Evolutionary conservation across 2,888 invertebrate species (phyloP).

Genomic region (Philopedon plagiatum): DNA sequence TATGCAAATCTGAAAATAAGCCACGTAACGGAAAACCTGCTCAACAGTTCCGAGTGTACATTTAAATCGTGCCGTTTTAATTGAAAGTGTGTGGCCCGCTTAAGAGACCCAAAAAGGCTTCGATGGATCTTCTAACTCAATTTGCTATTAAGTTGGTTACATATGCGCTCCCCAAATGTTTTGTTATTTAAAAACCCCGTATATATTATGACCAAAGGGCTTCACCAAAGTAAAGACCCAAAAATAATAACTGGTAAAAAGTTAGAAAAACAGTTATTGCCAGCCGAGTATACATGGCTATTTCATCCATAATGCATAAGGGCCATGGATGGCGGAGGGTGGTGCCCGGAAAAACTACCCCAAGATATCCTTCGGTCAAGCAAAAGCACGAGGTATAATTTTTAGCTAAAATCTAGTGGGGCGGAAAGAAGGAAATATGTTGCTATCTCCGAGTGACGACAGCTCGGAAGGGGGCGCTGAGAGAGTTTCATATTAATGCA

Average conservation of each 20-base stretch:
- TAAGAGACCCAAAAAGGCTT: no score
- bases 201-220: neutral
- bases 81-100: no score
- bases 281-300: conserved; percentile 50
- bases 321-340: conserved; percentile 53
- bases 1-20: no score
- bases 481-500: conserved; percentile 54
- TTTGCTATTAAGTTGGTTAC: no score
- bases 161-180: neutral
- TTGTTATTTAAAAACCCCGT: neutral
- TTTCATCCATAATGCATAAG: conserved; percentile 63
- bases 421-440: conserved; percentile 67
- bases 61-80: no score
- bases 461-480: conserved; percentile 54
- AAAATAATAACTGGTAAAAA: conserved; percentile 50
- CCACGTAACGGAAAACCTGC: no score
- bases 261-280: conserved; percentile 49
- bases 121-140: no score
- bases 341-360: conserved; percentile 61
- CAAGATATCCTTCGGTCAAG: conserved; percentile 64
- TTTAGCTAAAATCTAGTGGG: conserved; percentile 65
- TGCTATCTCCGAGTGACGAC: conserved; percentile 62
- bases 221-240: conserved; percentile 18
- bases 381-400: conserved; percentile 63
- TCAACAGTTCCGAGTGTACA: no score